Base-by-base conservation (phyloP, 2,113 vertebrate genomes). In the Psettodes erumei region DNA sequence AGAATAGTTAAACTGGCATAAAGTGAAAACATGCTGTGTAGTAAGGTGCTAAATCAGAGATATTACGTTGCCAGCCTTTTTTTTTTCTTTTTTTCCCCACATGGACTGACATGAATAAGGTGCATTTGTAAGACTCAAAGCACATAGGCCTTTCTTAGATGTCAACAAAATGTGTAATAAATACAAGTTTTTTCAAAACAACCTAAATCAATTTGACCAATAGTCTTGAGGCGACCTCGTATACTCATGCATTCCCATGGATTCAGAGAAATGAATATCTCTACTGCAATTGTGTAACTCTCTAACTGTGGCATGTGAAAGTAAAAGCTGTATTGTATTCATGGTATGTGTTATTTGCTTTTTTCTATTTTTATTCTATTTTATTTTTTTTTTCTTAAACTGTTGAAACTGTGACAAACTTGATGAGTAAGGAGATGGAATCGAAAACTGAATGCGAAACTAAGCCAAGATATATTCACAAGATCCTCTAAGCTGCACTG, bases 41-140 rank as follows among this genome's bases (percentile, higher is more conserved):
- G 92, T 94, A 94, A 94, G 94, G 94, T 94, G 93, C 94, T 93
- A 93, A 94, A 94, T 93, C 90, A 93, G 91, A 94, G 91, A 92
- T 92, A 92, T 90, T 91, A 94, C 90, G 90, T 82, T 86, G 93
- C 90, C 92, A 88, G 93, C 88, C 90, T 86, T 80, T 86, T 88
- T 62, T 70, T 67, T 80, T 69, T 42, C 38, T 21, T 54, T 38
- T 60, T 63, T 68, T 78, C 28, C 83, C 80, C 85, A 81, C 87
- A 79, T 86, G 86, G 90, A 90, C 88, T 81, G 87, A 90, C 89
- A 89, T 91, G 88, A 88, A 90, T 95, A 95, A 95, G 94, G 94
- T 95, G 94, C 94, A 94, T 93, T 93, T 88, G 82, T 93, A 94
- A 94, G 91, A 93, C 93, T 94, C 86, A 89, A 93, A 92, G 91